Evolutionary conservation across 2,888 invertebrate species (phyloP), one percentile per base, ranked within the genome.

Genomic region (Cyclophora punctaria): DNA sequence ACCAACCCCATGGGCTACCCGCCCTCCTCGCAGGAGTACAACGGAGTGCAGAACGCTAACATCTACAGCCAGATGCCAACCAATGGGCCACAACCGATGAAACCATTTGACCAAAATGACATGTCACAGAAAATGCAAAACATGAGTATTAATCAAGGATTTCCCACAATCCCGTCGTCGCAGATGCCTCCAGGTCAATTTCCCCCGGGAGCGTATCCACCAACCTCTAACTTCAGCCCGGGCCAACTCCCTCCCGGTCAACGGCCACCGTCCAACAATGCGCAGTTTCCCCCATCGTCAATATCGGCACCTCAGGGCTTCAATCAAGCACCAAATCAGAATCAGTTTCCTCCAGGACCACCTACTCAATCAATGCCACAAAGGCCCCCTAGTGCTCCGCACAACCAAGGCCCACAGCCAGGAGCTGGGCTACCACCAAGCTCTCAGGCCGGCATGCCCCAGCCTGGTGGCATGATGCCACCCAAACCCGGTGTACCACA

Each of bases 91-190:
- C 66, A 52, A 34, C 52, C 63, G 35, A 20, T 20, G 20, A 74
- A 74, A 51, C 67, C 72, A 33, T 72, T 69, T 48, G 77, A 80
- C 41, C 75, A 63, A 33, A 55, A 59, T 42, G 84, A 87, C 5
- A 80, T 89, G 73, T 68, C 85, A 5, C 85, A 87, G 54, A 89
- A 89, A 57, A 84, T 89, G 81, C 85, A 89, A 50, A 79, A 68
- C 46, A 81, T 89, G 75, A 86, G 73, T 59, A 58, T 88, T 64
- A 83, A 83, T 2, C 81, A 77, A 59, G 77, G 78, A 3, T 71
- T 71, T 44, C 66, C 69, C 20, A 64, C 69, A 45, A 76, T 83
- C 50, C 82, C 86, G 34, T 56, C 77, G n/a, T 69, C 80, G 35
- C 88, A 87, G 53, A 58, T 83, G 46, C 71, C 78, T 3, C 73